Conservation (phyloP, 1,140 invertebrate genomes). For the Vanessa atalanta region DNA sequence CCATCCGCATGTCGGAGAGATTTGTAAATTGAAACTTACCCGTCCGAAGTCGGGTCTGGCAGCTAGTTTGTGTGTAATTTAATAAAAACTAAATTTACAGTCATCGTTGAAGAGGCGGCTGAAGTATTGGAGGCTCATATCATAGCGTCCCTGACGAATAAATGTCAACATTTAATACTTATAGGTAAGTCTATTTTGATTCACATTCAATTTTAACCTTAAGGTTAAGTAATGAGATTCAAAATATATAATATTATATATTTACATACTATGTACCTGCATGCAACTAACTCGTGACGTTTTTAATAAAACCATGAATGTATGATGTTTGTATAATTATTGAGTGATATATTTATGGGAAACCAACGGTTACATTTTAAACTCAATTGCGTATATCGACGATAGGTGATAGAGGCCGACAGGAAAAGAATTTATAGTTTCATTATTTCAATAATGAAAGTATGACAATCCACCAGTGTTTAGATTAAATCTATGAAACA, state of each 20-base stretch:
- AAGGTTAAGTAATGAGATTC: neutral
- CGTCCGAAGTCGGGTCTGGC: too few species aligned
- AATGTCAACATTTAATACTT: conserved; percentile 90
- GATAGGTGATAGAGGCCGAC: too few species aligned
- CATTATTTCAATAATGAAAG: too few species aligned
- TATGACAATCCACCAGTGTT: too few species aligned
- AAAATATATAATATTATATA: neutral
- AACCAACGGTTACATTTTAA: too few species aligned
- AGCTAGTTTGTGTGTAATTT: neutral
- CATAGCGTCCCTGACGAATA: conserved; percentile 84
- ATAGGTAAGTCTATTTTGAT: conserved; percentile 81
- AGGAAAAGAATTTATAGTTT: too few species aligned
- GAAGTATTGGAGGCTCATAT: conserved; percentile 91
- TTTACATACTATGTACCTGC: neutral
- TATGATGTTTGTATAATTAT: too few species aligned
- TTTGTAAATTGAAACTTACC: too few species aligned
- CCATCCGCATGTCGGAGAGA: too few species aligned
- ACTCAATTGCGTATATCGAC: too few species aligned
- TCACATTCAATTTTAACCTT: neutral
- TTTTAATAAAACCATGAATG: neutral
- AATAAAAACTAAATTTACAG: conserved; percentile 48
- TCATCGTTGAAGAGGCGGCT: conserved; percentile 92
- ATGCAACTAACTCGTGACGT: neutral
- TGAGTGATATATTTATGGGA: too few species aligned
- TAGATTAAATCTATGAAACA: too few species aligned